Evolutionary conservation across 53 echinoderm and acorn worm species (phyloP), one percentile per base, ranked within the genome.

Genomic region (Echinometra lucunter): DNA sequence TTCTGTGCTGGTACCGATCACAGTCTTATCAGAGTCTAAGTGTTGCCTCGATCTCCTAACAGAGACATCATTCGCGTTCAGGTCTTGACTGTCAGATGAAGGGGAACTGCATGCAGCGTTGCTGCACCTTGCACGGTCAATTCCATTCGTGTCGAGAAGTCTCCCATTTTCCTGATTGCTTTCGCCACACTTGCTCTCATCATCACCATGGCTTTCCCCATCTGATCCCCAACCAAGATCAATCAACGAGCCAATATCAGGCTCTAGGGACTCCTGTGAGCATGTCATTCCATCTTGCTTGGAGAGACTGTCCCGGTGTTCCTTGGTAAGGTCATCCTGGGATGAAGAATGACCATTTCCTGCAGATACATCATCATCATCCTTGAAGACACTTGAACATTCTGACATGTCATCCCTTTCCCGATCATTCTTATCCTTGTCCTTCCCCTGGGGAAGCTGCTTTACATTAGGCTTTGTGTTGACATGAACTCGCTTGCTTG

Each of bases 401-500:
- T 92, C 35, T 12, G 32, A 67, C 67, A 19, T 40, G 44, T 66
- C 66, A 83, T 82, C 82, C 38, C 91, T 66, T 53, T 82, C 94
- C 55, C 34, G 27, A 32, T 74, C 89, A 13, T 58, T 66, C 28
- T 44, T 74, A 15, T 40, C 66, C 27, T 94, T 37, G 11, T 78
- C 92, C 35, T 95, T 81, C 53, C 37, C 63, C 89, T 83, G 89
- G 0, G 66, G 35, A 23, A 82, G 72, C 42, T 95, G 85, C 57
- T 93, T 91, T 55, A 92, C 94, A 56, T 96, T 93, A 10, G 95
- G 95, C 38, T 96, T 96, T 1, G 95, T 69, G 67, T 94, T 96
- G 23, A 96, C 66, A 89, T 96, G 96, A 6, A 95, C 94, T 17
- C 96, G 88, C 37, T 96, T 96, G 44, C 60, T 95, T 27, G 80